These are phyloP conservation scores for Argyrosomus japonicus DNA, from an alignment of 2,113 vertebrate species.

Conservation along the genomic window DNA sequence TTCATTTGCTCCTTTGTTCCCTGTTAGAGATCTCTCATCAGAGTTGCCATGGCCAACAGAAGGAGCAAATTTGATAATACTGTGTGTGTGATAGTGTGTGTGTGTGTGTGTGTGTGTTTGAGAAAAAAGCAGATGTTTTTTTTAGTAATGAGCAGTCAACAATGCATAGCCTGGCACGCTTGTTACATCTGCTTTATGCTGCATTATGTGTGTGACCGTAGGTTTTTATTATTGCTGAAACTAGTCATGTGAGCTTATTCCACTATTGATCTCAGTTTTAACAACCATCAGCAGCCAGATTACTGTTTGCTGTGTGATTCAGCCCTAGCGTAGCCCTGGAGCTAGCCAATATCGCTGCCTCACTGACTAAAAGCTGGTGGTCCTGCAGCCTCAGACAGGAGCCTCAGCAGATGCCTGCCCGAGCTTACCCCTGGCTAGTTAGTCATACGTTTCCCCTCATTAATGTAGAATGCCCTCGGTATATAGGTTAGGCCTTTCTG, in stretches of 20 bases:
- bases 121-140: constrained; percentile 10
- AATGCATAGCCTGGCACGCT: neutral
- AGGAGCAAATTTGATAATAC: constrained; percentile 42
- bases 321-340: constrained; percentile 5
- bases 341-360: constrained; percentile 39
- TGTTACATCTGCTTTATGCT: neutral
- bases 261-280: constrained; percentile 12
- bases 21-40: constrained; percentile 38
- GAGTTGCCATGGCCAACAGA: constrained; percentile 29
- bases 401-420: constrained; percentile 65
- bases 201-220: neutral
- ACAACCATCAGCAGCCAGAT: constrained; percentile 9
- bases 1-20: constrained; percentile 60
- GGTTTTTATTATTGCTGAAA: neutral
- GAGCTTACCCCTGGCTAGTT: constrained; percentile 46
- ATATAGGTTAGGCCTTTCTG: constrained; percentile 40
- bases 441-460: constrained; percentile 65
- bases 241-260: neutral
- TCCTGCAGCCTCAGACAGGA: constrained; percentile 49
- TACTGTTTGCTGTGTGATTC: constrained; percentile 31
- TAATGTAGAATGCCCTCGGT: constrained; percentile 55
- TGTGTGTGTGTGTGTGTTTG: constrained; percentile 33
- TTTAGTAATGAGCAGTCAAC: constrained; percentile 1
- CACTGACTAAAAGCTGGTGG: constrained; percentile 50
- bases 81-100: constrained; percentile 2